A percentile compares a stretch with the other conserved stretches of the same genome.
These are phyloP conservation scores for Scarus forsteni DNA, from an alignment of 2,797 vertebrate genomes.

Conservation along the genomic window DNA sequence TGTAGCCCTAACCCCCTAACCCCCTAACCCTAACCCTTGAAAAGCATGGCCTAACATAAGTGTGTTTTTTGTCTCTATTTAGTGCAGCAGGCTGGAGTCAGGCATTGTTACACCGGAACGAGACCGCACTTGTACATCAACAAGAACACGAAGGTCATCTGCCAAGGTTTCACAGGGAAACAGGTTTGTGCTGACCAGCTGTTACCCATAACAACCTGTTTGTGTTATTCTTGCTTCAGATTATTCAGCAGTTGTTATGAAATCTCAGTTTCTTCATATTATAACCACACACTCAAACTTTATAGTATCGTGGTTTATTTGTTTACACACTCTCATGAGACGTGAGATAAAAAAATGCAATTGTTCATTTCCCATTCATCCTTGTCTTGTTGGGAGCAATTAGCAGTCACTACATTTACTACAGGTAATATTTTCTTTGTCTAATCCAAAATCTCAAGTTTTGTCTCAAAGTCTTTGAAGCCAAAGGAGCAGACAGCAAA, in stretches of 20 bases:
- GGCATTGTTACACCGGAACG: conserved; percentile 90
- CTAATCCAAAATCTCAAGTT: neutral
- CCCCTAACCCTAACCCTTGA: no score
- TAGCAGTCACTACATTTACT: no score
- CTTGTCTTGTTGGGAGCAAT: no score
- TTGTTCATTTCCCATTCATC: no score
- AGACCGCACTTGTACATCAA: conserved; percentile 92
- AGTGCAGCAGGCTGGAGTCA: conserved; percentile 94
- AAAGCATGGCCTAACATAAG: conserved; percentile 3
- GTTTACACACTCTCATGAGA: no score
- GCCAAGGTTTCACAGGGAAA: conserved; percentile 98
- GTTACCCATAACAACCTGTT: neutral
- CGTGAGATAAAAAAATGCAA: no score
- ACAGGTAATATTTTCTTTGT: neutral
- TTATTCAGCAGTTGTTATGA: conserved; percentile 29
- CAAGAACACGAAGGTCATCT: conserved; percentile 95
- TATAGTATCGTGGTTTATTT: no score
- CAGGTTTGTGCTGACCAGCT: conserved; percentile 88
- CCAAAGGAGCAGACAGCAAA: neutral
- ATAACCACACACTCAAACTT: neutral
- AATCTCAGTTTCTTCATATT: conserved; percentile 18
- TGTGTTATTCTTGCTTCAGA: conserved; percentile 10
- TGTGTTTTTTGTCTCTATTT: conserved; percentile 44
- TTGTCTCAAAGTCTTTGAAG: neutral
- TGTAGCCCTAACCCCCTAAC: no score